Conservation (phyloP, 2,888 invertebrate species). For the Drosophila yooni region DNA sequence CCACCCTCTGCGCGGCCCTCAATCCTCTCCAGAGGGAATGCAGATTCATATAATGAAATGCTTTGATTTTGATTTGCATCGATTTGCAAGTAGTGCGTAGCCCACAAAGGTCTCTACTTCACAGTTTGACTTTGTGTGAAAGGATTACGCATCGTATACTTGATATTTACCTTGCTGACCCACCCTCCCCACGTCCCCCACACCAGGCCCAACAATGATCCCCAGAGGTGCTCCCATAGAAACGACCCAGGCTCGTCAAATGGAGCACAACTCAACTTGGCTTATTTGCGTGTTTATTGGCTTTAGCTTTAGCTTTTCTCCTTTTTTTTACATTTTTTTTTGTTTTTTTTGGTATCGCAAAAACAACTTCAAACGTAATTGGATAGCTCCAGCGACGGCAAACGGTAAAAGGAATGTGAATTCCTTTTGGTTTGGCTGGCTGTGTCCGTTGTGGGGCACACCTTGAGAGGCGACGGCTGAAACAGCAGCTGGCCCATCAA, state of each 20-base stretch:
- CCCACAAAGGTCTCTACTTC: constrained; percentile 27
- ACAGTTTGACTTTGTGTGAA: constrained; percentile 7
- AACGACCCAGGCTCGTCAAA: constrained; percentile 16
- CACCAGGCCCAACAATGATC: background rate
- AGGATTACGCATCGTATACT: constrained; percentile 48
- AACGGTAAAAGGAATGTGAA: constrained; percentile 49
- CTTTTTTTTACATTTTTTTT: background rate
- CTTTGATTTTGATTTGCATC: constrained; percentile 35
- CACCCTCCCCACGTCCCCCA: background rate
- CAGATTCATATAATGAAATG: constrained; percentile 23
- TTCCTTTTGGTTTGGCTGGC: constrained; percentile 29
- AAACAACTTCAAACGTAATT: constrained; percentile 73
- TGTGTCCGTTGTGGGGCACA: constrained; percentile 48
- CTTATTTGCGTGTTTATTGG: constrained; percentile 81
- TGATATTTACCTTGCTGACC: constrained; percentile 47
- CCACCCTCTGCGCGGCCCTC: background rate
- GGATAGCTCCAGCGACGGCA: constrained; percentile 51
- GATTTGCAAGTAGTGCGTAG: constrained; percentile 1
- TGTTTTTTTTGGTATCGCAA: constrained; percentile 28
- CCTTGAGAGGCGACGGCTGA: constrained; percentile 47
- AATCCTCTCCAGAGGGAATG: constrained; percentile 2
- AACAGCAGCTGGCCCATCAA: constrained; percentile 61
- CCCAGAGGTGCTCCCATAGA: constrained; percentile 13
- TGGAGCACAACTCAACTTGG: constrained; percentile 44
- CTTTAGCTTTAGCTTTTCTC: constrained; percentile 48